These are phyloP conservation scores for Ornithoptera alexandrae DNA, from an alignment of 2,888 invertebrate genomes.

Conservation along the genomic window DNA sequence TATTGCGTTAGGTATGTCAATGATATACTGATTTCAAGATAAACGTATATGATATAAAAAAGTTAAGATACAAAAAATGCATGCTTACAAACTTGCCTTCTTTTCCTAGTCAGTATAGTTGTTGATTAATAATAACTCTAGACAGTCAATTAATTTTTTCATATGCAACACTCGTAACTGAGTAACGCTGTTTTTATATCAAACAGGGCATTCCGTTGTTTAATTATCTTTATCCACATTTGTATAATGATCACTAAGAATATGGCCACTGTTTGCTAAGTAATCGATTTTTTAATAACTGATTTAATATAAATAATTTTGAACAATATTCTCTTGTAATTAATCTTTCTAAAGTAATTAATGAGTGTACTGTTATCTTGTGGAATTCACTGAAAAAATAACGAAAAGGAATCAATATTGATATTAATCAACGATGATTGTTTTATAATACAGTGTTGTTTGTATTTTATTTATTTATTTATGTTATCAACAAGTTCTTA, in stretches of 20 bases:
- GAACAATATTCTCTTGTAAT: background rate
- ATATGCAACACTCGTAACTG: background rate
- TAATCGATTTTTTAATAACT: background rate
- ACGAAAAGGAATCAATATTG: background rate
- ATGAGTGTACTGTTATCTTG: background rate
- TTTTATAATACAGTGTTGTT: no score
- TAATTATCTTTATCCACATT: background rate
- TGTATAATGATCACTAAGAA: background rate
- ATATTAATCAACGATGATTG: no score
- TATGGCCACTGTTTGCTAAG: background rate
- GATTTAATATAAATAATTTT: background rate
- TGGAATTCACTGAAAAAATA: background rate
- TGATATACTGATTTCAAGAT: no score
- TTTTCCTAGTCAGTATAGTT: no score
- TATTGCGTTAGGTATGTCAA: no score
- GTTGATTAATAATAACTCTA: background rate
- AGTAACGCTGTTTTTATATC: background rate
- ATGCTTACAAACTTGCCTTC: background rate
- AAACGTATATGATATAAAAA: no score
- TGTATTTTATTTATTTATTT: no score
- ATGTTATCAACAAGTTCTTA: no score
- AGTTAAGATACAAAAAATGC: no score
- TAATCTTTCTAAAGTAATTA: background rate
- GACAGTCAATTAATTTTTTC: background rate
- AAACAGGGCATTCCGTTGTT: background rate